Base-by-base conservation (phyloP, 2,113 vertebrate species). In the Bolborhynchus lineola region DNA sequence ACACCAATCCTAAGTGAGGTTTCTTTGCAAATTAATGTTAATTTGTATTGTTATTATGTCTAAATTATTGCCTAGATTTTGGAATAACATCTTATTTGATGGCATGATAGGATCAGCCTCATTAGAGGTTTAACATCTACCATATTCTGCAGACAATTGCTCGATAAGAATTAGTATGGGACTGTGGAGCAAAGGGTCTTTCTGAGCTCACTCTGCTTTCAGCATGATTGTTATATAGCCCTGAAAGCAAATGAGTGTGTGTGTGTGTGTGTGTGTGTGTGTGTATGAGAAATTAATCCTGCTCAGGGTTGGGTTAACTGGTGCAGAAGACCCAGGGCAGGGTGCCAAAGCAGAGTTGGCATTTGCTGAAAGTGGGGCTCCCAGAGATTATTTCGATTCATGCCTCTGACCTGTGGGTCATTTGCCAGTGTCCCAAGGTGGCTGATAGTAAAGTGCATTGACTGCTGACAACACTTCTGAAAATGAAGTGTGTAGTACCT, bases 261-360 rank as follows among this genome's bases (percentile, higher is more conserved):
- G 53, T 78, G 79, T 49, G 57, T 77, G 25, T 82, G 26, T 88
- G 18, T 71, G 68, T 55, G 53, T 78, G 79, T 49, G 57, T 77
- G 25, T 82, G 26, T 88, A 20, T 71, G 68, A 84, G 75, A 69
- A 92, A 90, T 74, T 78, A 90, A 85, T 91, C 89, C 81, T 77
- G 35, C 82, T 90, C 60, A 75, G 69, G 50, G 55, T 13, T 95
- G 92, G 82, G 96, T 96, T 96, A 96, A 91, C 78, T 93, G 69
- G 82, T 90, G 86, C 93, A 95, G 80, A 95, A 95, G 90, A 78
- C 76, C 67, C 92, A 62, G 83, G 96, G 90, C 95, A 90, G 76
- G 41, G 31, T 77, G 90, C 88, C 96, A 94, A 71, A 78, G 53
- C 78, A 78, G 65, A n/a, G 70, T 7, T 95, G 95, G 92, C 86